Evolutionary conservation across 2,113 vertebrate genomes (phyloP), one percentile per base, ranked within the genome.

Genomic region (Tenebrosternarchus preto): DNA sequence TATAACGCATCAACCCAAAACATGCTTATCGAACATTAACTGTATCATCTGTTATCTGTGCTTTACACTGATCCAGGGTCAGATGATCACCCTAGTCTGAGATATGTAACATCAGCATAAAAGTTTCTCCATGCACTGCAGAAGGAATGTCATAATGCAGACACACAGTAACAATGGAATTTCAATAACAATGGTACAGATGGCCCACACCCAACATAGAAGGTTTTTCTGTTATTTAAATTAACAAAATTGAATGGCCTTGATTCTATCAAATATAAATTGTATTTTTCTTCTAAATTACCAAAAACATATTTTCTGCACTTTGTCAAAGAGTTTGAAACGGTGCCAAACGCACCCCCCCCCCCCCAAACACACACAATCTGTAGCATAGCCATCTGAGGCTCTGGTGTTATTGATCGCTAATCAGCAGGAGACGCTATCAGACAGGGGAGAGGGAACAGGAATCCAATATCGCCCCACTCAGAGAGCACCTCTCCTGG

Each of bases 371-470:
- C 43, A 46, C 43, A 56, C 1, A 56, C 31, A 60, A 1, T 5
- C 76, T 31, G n/a, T 12, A 22, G 61, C 27, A 31, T 39, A 55
- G 61, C 50, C 59, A 80, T 53, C 33, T 39, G 53, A 4, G 22
- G 33, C 64, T 20, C 17, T 80, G 20, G 19, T 29, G 80, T 24
- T 74, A 69, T 74, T 60, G 77, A 77, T 81, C 57, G 74, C 46
- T 70, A 43, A 72, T 79, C 73, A 53, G 31, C 53, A 24, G 56
- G 20, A 27, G 4, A 29, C 19, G 6, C 33, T 36, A 36, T 36
- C 43, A 15, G 43, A 29, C 4, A n/a, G n/a, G 81, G n/a, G 43
- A 80, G 71, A 39, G 66, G 46, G 27, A 80, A 27, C 1, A 73
- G 76, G 36, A 66, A 78, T 77, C 27, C 20, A 36, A 64, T 81